Conservation (phyloP, 2,888 invertebrate genomes). For the Leuctra nigra region DNA sequence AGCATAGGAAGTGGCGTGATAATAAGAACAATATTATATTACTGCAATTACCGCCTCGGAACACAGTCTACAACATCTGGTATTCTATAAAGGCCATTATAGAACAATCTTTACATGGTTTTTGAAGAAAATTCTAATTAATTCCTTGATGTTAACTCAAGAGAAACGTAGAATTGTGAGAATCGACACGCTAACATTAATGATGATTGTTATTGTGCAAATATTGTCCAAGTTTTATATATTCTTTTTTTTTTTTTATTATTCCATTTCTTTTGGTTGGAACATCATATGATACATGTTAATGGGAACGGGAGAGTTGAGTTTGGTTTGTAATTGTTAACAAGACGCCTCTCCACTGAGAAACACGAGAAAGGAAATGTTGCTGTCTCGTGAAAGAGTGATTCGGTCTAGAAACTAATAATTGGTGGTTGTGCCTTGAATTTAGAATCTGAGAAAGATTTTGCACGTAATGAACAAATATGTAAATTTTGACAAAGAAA, state of each 20-base stretch:
- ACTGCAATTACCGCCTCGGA: background rate
- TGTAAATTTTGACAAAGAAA: too few species aligned
- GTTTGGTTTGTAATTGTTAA: background rate
- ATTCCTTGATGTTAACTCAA: constrained; percentile 1
- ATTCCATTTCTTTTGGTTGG: too few species aligned
- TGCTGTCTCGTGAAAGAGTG: too few species aligned
- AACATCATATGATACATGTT: background rate
- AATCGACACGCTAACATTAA: constrained; percentile 6
- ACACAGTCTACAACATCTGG: constrained; percentile 2
- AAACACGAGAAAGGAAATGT: background rate
- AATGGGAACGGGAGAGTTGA: constrained; percentile 4
- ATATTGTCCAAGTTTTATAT: constrained; percentile 1
- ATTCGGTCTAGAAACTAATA: too few species aligned
- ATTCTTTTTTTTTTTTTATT: too few species aligned
- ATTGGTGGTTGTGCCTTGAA: too few species aligned
- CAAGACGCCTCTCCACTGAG: constrained; percentile 2
- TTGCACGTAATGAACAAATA: too few species aligned
- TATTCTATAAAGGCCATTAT: background rate
- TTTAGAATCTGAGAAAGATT: too few species aligned
- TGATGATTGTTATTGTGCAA: constrained; percentile 11
- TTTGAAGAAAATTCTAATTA: constrained; percentile 4
- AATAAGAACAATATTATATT: background rate
- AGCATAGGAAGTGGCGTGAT: background rate
- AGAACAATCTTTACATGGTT: constrained; percentile 6
- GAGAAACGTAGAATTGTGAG: constrained; percentile 4